A percentile compares a stretch with the other conserved stretches of the same genome.
Evolutionary conservation across 2,888 invertebrate genomes (phyloP).

Genomic region (Andricus quercusramuli): DNA sequence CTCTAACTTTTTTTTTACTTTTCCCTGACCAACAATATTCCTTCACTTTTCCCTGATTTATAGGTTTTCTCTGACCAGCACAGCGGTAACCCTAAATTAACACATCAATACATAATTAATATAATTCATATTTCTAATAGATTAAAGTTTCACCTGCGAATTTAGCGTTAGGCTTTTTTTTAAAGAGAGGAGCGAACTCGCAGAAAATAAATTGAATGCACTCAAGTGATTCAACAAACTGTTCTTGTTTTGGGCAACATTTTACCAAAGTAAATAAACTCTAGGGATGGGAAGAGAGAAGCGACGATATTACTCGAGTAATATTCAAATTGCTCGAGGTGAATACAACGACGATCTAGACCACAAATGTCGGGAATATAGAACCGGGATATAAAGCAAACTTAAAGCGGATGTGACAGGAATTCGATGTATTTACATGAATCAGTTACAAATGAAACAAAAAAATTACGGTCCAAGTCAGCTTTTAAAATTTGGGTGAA

Average conservation of each 20-base stretch:
- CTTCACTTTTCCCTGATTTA: no score
- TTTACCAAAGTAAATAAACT: conserved; percentile 28
- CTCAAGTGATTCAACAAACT: conserved; percentile 4
- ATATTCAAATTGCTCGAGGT: conserved; percentile 31
- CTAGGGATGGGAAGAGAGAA: background rate
- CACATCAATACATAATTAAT: background rate
- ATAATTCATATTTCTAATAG: background rate
- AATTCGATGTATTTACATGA: background rate
- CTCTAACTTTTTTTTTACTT: no score
- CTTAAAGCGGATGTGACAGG: conserved; percentile 5
- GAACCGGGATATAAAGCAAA: background rate
- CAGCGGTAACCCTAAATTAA: no score
- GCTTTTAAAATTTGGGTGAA: background rate
- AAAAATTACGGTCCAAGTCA: background rate
- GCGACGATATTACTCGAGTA: conserved; percentile 34
- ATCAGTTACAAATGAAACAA: background rate
- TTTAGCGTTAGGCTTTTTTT: no score
- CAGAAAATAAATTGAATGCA: background rate
- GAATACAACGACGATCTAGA: conserved; percentile 8
- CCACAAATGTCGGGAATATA: conserved; percentile 8
- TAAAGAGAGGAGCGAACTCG: background rate
- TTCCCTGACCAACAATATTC: no score
- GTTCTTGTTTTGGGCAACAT: background rate
- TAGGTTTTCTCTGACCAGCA: no score
- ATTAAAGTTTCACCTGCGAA: no score